Base-by-base conservation (phyloP, 2,113 vertebrate species). In the Nesoenas mayeri region DNA sequence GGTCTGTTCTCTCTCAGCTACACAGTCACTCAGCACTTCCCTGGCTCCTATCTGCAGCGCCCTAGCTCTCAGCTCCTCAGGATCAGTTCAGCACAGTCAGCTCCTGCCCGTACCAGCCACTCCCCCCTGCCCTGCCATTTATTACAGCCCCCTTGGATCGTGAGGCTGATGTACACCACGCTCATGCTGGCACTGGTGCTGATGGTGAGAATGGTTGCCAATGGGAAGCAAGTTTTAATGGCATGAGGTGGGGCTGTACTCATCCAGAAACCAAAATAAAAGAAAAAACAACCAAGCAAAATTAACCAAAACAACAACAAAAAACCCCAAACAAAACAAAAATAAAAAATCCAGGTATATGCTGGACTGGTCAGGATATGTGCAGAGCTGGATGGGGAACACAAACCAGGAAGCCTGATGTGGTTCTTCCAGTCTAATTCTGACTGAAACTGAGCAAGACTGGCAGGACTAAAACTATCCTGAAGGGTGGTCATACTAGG, bases 1-100 rank as follows among this genome's bases (percentile, higher is more conserved):
- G 20, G 87, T 42, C 95, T 96, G 95, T 79, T 97, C 91, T 96
- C 83, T 95, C 88, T 94, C 96, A 96, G 66, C 78, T 91, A 61
- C 77, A 93, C 79, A 86, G 93, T 79, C 96, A 96, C 90, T 89
- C 92, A 96, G 36, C 95, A 93, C 90, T 95, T 95, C n/a, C 31
- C 61, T 9, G 1, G 57, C 70, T 94, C 73, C 85, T 93, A 79
- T 96, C 88, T 91, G 65, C 58, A 84, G 56, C 1, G 4, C 51
- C 60, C 71, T 34, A 73, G 85, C 90, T 88, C 94, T 86, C 83
- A 82, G 44, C 88, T 94, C 77, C 79, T 80, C 29, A 61, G 93
- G 77, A 53, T 88, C 94, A 94, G 90, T 34, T 83, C 65, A 81
- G 69, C 44, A 72, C 29, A 57, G 89, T 72, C 73, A 96, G 88